Percentiles rank a stretch among this genome's conserved stretches.
Conservation (phyloP, 2,888 invertebrate species). For the Torymus tubicola region DNA sequence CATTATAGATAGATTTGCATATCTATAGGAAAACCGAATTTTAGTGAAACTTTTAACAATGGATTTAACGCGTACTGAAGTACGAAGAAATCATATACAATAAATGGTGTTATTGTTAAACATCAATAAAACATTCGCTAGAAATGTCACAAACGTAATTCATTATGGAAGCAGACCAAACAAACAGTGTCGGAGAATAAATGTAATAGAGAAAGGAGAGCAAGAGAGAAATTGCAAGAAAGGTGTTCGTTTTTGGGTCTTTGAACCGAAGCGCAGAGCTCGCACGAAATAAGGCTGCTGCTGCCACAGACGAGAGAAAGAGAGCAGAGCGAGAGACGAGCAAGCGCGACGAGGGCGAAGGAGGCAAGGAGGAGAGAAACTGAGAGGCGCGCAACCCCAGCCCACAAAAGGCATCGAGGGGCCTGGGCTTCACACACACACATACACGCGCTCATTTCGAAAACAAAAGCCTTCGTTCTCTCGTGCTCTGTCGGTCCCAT, state of each 20-base stretch:
- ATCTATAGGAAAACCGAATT: too few relatives aligned
- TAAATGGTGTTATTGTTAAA: too few relatives aligned
- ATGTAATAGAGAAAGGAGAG: neutral
- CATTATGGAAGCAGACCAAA: neutral
- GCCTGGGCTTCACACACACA: constrained; percentile 40
- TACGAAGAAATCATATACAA: too few relatives aligned
- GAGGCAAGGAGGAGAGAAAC: constrained; percentile 54
- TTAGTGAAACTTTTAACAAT: too few relatives aligned
- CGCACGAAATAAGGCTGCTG: constrained; percentile 34
- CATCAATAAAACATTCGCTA: too few relatives aligned
- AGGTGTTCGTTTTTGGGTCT: constrained; percentile 49
- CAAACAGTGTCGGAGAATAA: neutral
- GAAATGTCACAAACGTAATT: too few relatives aligned
- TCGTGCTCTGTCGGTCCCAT: constrained; percentile 61
- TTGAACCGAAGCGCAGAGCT: constrained; percentile 43
- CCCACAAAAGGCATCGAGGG: constrained; percentile 58
- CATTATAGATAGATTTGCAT: too few relatives aligned
- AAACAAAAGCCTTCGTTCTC: constrained; percentile 72
- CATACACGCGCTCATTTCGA: constrained; percentile 64
- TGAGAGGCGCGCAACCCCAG: constrained; percentile 43
- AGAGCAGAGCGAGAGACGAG: constrained; percentile 57
- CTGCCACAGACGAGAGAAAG: constrained; percentile 53
- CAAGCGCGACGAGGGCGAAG: constrained; percentile 46
- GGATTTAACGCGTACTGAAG: too few relatives aligned
- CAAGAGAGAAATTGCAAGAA: neutral